Percentiles rank a stretch among this genome's conserved stretches.
These are phyloP conservation scores for Aproaerema taeniolella DNA, from an alignment of 2,888 invertebrate species.

Conservation along the genomic window DNA sequence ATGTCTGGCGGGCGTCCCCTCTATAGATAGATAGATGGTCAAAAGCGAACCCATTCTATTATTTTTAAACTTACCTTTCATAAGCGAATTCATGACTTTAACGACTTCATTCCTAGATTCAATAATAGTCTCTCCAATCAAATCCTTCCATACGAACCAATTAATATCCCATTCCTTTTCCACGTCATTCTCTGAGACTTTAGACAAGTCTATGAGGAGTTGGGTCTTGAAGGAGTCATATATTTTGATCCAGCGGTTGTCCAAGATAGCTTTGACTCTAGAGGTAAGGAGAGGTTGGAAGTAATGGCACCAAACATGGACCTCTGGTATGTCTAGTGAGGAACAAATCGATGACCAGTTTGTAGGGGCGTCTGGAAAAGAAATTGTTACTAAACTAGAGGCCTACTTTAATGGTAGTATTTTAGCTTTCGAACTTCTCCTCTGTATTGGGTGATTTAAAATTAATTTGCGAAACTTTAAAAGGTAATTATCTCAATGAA, in stretches of 20 bases:
- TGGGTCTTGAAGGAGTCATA: conserved; percentile 58
- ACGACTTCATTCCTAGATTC: conserved; percentile 64
- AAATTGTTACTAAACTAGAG: too few relatives aligned
- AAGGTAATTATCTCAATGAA: too few relatives aligned
- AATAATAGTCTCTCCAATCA: conserved; percentile 68
- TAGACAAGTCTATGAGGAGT: conserved; percentile 55
- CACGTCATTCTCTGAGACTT: conserved; percentile 55
- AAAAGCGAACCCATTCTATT: too few relatives aligned
- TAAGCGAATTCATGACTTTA: conserved; percentile 63
- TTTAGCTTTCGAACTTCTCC: too few relatives aligned
- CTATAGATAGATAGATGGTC: too few relatives aligned
- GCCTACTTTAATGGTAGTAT: too few relatives aligned
- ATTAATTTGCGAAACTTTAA: too few relatives aligned
- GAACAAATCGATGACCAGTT: conserved; percentile 81
- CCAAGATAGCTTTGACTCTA: conserved; percentile 80
- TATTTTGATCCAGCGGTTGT: conserved; percentile 53
- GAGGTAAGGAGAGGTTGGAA: conserved; percentile 86
- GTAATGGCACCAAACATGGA: conserved; percentile 83
- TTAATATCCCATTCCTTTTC: conserved; percentile 81
- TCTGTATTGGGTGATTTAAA: too few relatives aligned
- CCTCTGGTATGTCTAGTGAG: conserved; percentile 72
- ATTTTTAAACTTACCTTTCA: conserved; percentile 66
- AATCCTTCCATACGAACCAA: conserved; percentile 86
- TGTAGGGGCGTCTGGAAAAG: conserved; percentile 70
- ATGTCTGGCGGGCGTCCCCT: too few relatives aligned